Percentiles rank a stretch among this genome's conserved stretches.
These are phyloP conservation scores for Rousettus madagascariensis DNA, from an alignment of 2,797 vertebrate species.

Conservation along the genomic window DNA sequence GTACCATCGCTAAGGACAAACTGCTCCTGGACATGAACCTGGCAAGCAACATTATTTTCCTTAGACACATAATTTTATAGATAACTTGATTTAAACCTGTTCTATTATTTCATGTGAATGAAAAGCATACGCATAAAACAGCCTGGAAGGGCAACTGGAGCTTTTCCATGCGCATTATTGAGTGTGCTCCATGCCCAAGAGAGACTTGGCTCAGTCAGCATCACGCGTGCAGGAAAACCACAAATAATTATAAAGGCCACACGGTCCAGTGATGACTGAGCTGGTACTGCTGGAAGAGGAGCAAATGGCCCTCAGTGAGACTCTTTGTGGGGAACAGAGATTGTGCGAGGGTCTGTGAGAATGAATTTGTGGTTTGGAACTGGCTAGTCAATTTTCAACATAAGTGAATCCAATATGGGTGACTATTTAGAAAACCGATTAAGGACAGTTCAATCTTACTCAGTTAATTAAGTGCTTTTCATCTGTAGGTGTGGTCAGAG, in stretches of 20 bases:
- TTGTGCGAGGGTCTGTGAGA: rapidly evolving
- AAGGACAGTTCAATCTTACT: neutral
- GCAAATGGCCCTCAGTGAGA: neutral
- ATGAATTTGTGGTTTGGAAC: neutral
- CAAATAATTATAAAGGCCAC: neutral
- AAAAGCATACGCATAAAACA: slow-evolving; percentile 41
- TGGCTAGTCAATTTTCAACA: neutral
- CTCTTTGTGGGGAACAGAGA: neutral
- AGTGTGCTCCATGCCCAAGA: neutral
- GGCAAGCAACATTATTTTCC: slow-evolving; percentile 48
- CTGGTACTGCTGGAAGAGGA: neutral
- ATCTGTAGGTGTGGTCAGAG: neutral
- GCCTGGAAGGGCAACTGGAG: slow-evolving; percentile 27
- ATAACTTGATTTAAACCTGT: slow-evolving; percentile 40
- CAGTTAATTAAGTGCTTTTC: slow-evolving; percentile 59
- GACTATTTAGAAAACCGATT: slow-evolving; percentile 27
- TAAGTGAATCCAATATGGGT: neutral
- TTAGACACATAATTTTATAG: slow-evolving; percentile 53
- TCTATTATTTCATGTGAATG: slow-evolving; percentile 36
- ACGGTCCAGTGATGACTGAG: neutral
- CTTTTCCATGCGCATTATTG: neutral
- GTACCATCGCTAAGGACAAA: slow-evolving; percentile 43
- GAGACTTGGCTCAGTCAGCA: neutral
- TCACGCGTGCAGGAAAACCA: neutral
- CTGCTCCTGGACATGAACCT: slow-evolving; percentile 48